Evolutionary conservation across 2,113 vertebrate species (phyloP), one percentile per base, ranked within the genome.

Genomic region (Felis chaus): DNA sequence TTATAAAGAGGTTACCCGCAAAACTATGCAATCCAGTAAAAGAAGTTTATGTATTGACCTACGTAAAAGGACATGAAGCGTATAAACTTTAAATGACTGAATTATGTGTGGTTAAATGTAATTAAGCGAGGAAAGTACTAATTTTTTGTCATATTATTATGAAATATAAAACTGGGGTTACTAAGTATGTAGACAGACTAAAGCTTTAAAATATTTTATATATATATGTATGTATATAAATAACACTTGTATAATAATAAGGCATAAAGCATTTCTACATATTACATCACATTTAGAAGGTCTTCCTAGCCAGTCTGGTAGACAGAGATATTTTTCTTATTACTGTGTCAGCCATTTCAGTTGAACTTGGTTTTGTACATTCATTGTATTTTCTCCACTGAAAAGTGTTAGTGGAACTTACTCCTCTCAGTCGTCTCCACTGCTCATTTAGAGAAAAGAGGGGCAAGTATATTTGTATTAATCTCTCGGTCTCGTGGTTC

Each of bases 51-150:
- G 10, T 88, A 39, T 94, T 79, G 88, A 83, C 84, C 41, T 96
- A 45, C 53, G 84, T 83, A 94, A 50, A 12, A 94, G 91, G 55
- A 93, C 5, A 0, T 83, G 92, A 96, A 91, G 41, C 31, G 3
- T 90, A 53, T 96, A 95, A 94, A 91, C 80, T 6, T 31, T 4
- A 95, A 91, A 50, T 53, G 84, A 96, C 79, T 53, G 73, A 87
- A 18, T 94, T 95, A 92, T 5, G 3, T 48, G 83, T 94, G 63
- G 53, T 95, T 92, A 88, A 78, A 27, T 65, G 50, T 73, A 71
- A 74, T 66, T 91, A 89, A 94, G 61, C 82, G 61, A 91, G 66
- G 16, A n/a, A 57, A 8, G 0, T 76, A 61, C 5, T 71, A 45
- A 7, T n/a, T 89, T 94, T 18, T 68, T 31, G 50, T 65, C 73